Conservation (phyloP, 2,113 vertebrate genomes). For the Lates calcarifer region DNA sequence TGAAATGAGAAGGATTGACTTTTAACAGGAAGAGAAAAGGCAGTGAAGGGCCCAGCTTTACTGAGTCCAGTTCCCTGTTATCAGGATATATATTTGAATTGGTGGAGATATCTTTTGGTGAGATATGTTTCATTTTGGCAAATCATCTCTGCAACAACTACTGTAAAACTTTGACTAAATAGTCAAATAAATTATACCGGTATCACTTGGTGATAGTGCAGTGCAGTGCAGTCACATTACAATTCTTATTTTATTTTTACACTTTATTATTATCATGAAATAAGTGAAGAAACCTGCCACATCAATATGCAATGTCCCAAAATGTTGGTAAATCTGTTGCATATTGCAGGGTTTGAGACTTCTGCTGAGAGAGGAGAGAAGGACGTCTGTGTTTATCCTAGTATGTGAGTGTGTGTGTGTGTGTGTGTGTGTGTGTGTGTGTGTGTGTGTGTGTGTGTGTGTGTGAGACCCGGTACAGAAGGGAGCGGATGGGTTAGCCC, state of each 20-base stretch:
- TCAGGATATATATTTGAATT: not conserved
- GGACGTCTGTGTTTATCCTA: conserved; percentile 13
- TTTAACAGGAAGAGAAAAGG: not conserved
- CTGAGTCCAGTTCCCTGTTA: not conserved
- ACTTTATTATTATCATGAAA: not conserved
- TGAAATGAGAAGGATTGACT: conserved; percentile 21
- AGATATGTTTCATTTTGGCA: not conserved
- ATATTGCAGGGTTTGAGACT: not conserved
- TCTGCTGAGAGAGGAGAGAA: conserved; percentile 1
- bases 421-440: conserved; percentile 8
- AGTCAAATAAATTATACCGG: not conserved
- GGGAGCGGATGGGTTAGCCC: conserved; percentile 70
- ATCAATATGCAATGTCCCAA: not conserved
- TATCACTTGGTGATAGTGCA: not conserved
- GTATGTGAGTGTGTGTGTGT: not conserved
- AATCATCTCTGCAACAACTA: not conserved
- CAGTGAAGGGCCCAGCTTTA: not conserved
- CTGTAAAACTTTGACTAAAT: not conserved
- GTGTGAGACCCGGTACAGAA: conserved; percentile 21
- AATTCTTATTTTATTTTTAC: not conserved
- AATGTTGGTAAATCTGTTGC: not conserved
- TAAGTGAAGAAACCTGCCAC: not conserved
- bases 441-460: conserved; percentile 35
- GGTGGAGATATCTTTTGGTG: too few relatives aligned
- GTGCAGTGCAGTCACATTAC: not conserved